Conservation (phyloP, 2,888 invertebrate species). For the Auanema freiburgensis region DNA sequence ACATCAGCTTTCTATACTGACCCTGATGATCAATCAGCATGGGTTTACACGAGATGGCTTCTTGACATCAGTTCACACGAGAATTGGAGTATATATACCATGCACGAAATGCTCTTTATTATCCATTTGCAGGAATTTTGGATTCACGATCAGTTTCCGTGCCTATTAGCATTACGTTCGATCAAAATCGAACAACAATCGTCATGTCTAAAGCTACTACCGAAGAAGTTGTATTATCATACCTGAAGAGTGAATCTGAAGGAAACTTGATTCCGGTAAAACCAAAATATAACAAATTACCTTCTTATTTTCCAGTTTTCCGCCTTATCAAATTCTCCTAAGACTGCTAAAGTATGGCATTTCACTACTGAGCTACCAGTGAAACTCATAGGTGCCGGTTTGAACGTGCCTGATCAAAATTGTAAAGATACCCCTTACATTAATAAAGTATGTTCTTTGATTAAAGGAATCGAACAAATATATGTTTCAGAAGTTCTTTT, state of each 20-base stretch:
- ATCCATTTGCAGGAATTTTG: too few species aligned
- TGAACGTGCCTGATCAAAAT: conserved; percentile 10
- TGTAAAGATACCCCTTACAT: conserved; percentile 15
- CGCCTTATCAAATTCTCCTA: conserved; percentile 22
- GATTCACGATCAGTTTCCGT: conserved; percentile 23
- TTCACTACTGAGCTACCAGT: conserved; percentile 21
- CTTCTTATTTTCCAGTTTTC: conserved; percentile 25
- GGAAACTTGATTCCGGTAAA: too few species aligned
- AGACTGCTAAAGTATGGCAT: conserved; percentile 28
- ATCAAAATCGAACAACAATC: conserved; percentile 31
- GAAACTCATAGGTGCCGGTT: too few species aligned
- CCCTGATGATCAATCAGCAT: conserved; percentile 94
- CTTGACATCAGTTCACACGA: conserved; percentile 66
- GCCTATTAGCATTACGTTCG: conserved; percentile 29
- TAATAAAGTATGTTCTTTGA: conserved; percentile 9
- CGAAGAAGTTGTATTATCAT: neutral
- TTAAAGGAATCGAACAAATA: too few species aligned
- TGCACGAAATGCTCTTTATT: too few species aligned
- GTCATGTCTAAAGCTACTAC: conserved; percentile 31
- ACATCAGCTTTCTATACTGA: conserved; percentile 91
- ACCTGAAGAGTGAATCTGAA: too few species aligned
- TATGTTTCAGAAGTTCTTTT: too few species aligned
- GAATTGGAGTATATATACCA: conserved; percentile 1
- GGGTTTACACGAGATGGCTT: conserved; percentile 97
- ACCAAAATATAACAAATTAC: too few species aligned